Evolutionary conservation across 2,797 vertebrate species (phyloP), one percentile per base, ranked within the genome.

Genomic region (Sebastes goodei): DNA sequence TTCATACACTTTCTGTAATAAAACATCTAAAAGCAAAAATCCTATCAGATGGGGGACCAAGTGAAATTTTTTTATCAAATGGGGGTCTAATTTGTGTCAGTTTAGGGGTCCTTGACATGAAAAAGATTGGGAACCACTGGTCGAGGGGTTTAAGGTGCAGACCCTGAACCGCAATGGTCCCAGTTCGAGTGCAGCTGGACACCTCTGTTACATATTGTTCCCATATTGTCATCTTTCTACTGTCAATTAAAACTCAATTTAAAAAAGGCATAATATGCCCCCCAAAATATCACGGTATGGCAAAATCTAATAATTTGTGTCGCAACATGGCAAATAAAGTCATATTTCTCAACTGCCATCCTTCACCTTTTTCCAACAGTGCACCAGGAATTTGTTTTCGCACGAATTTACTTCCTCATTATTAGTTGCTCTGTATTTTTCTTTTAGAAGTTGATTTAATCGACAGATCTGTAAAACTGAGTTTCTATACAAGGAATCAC

Each of bases 401-500:
- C 10, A 29, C 17, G 9, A 64, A 56, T 12, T 23, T 0, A 59
- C n/a, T 11, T 42, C 23, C 1, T 42, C 10, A 35, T 38, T 55
- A 2, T 30, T 35, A 25, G 10, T 27, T 38, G 0, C 49, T 56
- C 6, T 0, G 27, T 59, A 11, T 32, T 67, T 65, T 60, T 35
- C 33, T 35, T 35, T 35, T 0, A 35, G 33, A 35, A 35, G 4
- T 38, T 14, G 11, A 35, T 0, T 35, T 35, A 0, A 38, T 38
- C 35, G 2, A 38, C 11, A 38, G 35, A 38, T 38, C 35, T 38
- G 35, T 38, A 12, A 38, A 38, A 38, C 35, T 38, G 1, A 42
- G 38, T 0, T 42, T 6, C 38, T 42, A 14, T 14, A 42, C 14
- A 15, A 14, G 12, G 38, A 42, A 15, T 42, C 38, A 0, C 0